Evolutionary conservation across 2,888 invertebrate genomes (phyloP), one percentile per base, ranked within the genome.

Genomic region (Xestia rhomboidea): DNA sequence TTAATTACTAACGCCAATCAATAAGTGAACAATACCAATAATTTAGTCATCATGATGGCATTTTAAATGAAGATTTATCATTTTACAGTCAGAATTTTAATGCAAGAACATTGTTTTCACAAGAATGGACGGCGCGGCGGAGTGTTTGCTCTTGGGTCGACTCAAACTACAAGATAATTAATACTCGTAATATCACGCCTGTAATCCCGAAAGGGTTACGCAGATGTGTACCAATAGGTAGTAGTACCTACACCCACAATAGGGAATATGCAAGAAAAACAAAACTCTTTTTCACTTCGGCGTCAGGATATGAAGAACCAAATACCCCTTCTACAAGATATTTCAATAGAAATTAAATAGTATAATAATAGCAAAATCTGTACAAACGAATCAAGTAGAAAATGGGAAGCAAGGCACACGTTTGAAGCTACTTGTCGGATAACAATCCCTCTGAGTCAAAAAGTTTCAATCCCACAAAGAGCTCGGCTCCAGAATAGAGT

Each of bases 391-490:
- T 79, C 68, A 72, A 34, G 30, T 71, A 34, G 63, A 64, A 62
- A 63, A 71, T 82, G 75, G 79, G 66, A 74, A 63, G 46, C 64
- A 68, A 89, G 90, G 91, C 93, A 95, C 93, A 93, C 91, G 92
- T 94, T 92, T 90, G 89, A 83, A 93, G 93, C 92, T 94, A 94
- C 94, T 95, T 94, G 91, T 89, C 89, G 90, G 94, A 95, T 95
- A 94, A 95, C 95, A 95, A 95, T 95, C 92, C 94, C 93, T 94
- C 93, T 91, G 93, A 95, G 95, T 95, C 95, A 94, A 96, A 95
- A 96, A 95, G 92, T 95, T 96, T 94, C 95, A 96, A 96, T 96
- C 95, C 95, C 94, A 95, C 95, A 96, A 96, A 95, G 95, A 96
- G 96, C 94, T 94, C 91, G 90, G 89, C 86, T 90, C 86, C 82